Conservation (phyloP, 35 echinoderm and acorn worm species). For the Ophiothrix spiculata region DNA sequence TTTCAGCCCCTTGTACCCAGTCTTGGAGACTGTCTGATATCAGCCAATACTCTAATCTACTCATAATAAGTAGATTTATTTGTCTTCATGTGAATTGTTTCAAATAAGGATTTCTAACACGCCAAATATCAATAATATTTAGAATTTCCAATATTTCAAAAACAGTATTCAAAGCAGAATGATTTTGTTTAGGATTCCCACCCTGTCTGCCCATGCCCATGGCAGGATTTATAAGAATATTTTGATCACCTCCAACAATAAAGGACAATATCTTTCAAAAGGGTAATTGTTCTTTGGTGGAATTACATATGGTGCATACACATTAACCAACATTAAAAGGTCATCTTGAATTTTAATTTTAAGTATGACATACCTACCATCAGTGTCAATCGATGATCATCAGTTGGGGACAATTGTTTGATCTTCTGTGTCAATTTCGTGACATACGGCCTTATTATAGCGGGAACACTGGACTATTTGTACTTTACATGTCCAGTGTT, state of each 20-base stretch:
- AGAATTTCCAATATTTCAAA: not conserved
- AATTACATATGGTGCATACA: conserved; percentile 4
- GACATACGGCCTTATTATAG: no score
- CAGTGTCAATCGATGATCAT: no score
- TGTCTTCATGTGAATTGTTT: conserved; percentile 26
- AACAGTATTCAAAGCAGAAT: not conserved
- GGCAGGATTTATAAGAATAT: not conserved
- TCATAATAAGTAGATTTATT: not conserved
- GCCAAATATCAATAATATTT: conserved; percentile 21
- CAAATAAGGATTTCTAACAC: conserved; percentile 18
- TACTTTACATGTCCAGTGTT: no score
- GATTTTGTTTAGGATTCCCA: not conserved
- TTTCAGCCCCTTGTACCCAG: not conserved
- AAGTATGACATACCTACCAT: conserved; percentile 4
- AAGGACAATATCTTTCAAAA: conserved; percentile 16
- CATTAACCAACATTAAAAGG: conserved; percentile 3
- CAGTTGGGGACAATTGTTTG: no score
- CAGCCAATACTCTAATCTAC: conserved; percentile 20
- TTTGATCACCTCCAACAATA: conserved; percentile 2
- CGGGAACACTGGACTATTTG: no score
- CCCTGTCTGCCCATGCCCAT: not conserved
- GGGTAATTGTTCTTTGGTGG: not conserved
- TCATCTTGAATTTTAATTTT: conserved; percentile 7
- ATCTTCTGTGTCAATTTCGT: no score
- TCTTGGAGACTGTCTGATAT: conserved; percentile 10